Evolutionary conservation across 2,888 invertebrate species (phyloP).

Genomic region (Drosophila meridiana): DNA sequence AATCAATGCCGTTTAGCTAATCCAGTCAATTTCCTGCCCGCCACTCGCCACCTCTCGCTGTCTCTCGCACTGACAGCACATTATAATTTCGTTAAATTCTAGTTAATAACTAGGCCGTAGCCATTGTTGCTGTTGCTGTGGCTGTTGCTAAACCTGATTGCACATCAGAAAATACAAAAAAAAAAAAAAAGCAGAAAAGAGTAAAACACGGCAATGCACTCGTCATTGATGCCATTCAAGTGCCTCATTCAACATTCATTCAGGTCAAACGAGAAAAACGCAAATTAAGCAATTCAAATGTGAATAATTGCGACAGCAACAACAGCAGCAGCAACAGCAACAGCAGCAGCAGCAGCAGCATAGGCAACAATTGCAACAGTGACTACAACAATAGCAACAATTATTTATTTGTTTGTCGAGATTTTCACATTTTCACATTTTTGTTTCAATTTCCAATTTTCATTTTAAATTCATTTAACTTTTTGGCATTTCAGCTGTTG

Average conservation of each 20-base stretch:
- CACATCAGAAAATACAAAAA: slow-evolving; percentile 1
- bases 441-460: slow-evolving; percentile 12
- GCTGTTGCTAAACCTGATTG: slow-evolving; percentile 1
- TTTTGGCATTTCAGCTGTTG: slow-evolving; percentile 10
- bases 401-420: slow-evolving; percentile 33
- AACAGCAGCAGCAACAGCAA: slow-evolving; percentile 7
- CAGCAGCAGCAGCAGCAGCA: slow-evolving; percentile 13
- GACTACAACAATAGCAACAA: slow-evolving; percentile 26
- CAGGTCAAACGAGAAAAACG: slow-evolving; percentile 26
- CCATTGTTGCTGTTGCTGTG: neutral
- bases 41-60: neutral
- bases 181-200: neutral
- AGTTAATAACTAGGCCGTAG: slow-evolving; percentile 18
- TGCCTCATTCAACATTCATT: slow-evolving; percentile 47
- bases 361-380: slow-evolving; percentile 2
- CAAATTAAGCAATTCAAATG: slow-evolving; percentile 36
- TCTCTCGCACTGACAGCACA: neutral
- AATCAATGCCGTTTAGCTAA: slow-evolving; percentile 1
- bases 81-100: slow-evolving; percentile 11
- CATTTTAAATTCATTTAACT: slow-evolving; percentile 5
- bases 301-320: slow-evolving; percentile 40
- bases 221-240: slow-evolving; percentile 30
- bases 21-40: neutral
- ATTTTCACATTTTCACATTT: slow-evolving; percentile 21
- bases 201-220: slow-evolving; percentile 9